Percentiles rank a stretch among this genome's conserved stretches.
phyloP scores from a whole-genome alignment of 2,797 vertebrate species.

The Dallia pectoralis region DNA sequence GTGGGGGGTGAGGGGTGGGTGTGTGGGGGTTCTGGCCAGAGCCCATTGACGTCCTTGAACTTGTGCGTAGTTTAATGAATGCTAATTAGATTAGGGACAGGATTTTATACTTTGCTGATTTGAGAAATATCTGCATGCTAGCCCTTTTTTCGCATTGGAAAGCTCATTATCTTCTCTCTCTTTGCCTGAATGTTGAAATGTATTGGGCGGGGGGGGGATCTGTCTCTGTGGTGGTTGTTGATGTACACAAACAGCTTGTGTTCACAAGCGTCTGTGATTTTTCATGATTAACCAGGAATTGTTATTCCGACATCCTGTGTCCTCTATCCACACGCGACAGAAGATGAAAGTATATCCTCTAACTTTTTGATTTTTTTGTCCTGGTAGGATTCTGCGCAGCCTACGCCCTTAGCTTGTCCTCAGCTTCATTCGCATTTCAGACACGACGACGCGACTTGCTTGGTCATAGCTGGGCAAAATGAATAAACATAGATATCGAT shows the following conservation, averaged over 20 bases:
- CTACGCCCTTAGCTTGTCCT: constrained; percentile 21
- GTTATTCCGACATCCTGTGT: neutral
- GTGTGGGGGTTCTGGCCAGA: neutral
- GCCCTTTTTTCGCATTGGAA: constrained; percentile 41
- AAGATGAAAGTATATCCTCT: neutral
- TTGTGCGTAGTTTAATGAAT: constrained; percentile 68
- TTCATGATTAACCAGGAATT: neutral
- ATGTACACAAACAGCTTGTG: constrained; percentile 31
- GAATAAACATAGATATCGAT: constrained; percentile 49
- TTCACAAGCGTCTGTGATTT: constrained; percentile 3
- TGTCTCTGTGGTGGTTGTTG: constrained; percentile 35
- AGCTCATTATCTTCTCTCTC: constrained; percentile 58
- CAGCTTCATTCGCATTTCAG: neutral
- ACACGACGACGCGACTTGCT: neutral
- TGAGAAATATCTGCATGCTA: constrained; percentile 53
- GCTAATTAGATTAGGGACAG: constrained; percentile 66
- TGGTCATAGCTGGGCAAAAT: constrained; percentile 17
- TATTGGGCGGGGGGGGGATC: constrained; percentile 32
- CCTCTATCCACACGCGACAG: neutral
- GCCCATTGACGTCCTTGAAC: constrained; percentile 63
- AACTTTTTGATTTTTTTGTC: neutral
- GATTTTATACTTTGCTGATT: constrained; percentile 66
- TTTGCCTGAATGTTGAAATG: constrained; percentile 4
- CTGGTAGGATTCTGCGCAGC: constrained; percentile 32
- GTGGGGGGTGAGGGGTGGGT: no score